A percentile compares a stretch with the other conserved stretches of the same genome.
These are phyloP conservation scores for Acholoe squamosa DNA, from an alignment of 2,888 invertebrate genomes.

Conservation along the genomic window DNA sequence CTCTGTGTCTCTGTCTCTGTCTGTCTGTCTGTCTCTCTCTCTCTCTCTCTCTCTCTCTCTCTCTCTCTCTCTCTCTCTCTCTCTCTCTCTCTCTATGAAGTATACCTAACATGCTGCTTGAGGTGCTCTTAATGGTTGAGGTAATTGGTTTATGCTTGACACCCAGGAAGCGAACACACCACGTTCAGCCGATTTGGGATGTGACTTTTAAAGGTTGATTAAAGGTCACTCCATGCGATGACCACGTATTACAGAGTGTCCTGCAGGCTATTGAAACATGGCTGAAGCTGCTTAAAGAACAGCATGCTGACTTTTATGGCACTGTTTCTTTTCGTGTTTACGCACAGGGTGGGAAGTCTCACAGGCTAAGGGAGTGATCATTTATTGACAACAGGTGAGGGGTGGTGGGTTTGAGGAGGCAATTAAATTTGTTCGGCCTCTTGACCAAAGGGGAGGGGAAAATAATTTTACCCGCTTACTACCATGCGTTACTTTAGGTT, in stretches of 20 bases:
- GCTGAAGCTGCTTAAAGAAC: background rate
- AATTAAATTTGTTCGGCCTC: no score
- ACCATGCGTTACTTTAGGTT: no score
- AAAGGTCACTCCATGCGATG: slow-evolving; percentile 33
- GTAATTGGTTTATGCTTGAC: background rate
- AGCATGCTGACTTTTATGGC: background rate
- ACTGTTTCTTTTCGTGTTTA: background rate
- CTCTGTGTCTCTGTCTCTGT: no score
- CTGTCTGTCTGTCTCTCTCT: no score
- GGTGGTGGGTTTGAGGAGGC: no score
- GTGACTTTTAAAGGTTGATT: slow-evolving; percentile 14
- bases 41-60: no score
- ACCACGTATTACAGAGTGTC: background rate
- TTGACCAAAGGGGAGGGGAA: no score
- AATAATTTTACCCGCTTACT: no score
- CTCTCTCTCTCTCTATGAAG: no score
- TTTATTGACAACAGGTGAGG: no score
- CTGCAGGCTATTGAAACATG: background rate
- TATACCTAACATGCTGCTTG: background rate
- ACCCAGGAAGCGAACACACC: background rate
- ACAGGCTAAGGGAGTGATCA: no score
- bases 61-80: no score
- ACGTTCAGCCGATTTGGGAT: slow-evolving; percentile 10
- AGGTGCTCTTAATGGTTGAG: background rate
- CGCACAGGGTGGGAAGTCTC: background rate